phyloP scores from a whole-genome alignment of 2,888 invertebrate genomes.

The Ennomos fuscantarius region DNA sequence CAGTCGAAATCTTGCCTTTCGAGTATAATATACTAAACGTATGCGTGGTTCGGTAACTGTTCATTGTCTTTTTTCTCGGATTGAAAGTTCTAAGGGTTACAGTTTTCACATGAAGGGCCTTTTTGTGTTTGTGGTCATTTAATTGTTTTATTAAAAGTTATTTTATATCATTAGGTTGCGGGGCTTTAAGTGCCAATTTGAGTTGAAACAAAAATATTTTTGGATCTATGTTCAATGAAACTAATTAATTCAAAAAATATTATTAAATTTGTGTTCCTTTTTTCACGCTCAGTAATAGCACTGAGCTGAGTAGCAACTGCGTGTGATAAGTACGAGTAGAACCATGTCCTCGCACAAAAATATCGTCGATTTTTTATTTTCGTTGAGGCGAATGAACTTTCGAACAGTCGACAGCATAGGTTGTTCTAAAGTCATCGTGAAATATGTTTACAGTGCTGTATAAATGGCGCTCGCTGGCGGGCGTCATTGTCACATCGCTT shows the following conservation, averaged over 20 bases:
- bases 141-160: not conserved
- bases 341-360: slow-evolving; percentile 39
- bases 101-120: slow-evolving; percentile 19
- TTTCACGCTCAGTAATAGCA: slow-evolving; percentile 8
- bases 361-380: slow-evolving; percentile 40
- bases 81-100: slow-evolving; percentile 6
- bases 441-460: slow-evolving; percentile 37
- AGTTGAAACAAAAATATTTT: not conserved
- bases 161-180: not conserved
- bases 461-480: slow-evolving; percentile 13
- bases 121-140: slow-evolving; percentile 10
- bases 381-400: slow-evolving; percentile 41
- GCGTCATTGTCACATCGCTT: slow-evolving; percentile 11
- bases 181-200: not conserved
- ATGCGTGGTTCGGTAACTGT: slow-evolving; percentile 37
- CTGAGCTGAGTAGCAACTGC: slow-evolving; percentile 11
- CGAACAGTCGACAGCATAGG: slow-evolving; percentile 38
- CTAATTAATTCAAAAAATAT: too few species aligned
- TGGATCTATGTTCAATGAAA: too few species aligned
- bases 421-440: slow-evolving; percentile 43
- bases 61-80: slow-evolving; percentile 32
- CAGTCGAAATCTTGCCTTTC: slow-evolving; percentile 9
- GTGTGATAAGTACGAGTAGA: slow-evolving; percentile 25
- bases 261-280: not conserved
- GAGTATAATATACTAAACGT: slow-evolving; percentile 29